Evolutionary conservation across 2,888 invertebrate species (phyloP).

Genomic region (Tenthredo notha): DNA sequence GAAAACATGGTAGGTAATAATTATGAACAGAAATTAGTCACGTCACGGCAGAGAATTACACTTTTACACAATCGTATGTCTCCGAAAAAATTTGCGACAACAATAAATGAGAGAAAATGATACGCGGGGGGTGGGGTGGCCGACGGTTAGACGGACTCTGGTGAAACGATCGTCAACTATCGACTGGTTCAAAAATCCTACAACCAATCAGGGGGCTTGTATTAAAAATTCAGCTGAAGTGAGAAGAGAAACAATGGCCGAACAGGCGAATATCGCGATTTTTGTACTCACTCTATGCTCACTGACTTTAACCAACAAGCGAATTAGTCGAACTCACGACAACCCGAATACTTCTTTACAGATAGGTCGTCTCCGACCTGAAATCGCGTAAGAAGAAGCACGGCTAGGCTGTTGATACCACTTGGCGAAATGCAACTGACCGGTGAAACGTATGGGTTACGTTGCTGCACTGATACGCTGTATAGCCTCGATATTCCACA

Average conservation of each 20-base stretch:
- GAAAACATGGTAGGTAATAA: too few species aligned
- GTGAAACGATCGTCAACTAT: not conserved
- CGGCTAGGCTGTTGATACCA: not conserved
- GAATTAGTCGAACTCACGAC: not conserved
- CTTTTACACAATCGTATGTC: too few species aligned
- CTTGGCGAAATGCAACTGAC: not conserved
- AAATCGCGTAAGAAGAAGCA: not conserved
- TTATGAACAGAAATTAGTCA: too few species aligned
- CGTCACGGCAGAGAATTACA: too few species aligned
- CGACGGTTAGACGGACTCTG: not conserved
- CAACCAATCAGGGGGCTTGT: not conserved
- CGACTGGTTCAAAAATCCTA: not conserved
- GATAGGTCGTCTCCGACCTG: not conserved
- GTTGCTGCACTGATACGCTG: too few species aligned
- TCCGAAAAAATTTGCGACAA: too few species aligned
- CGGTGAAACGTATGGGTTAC: too few species aligned
- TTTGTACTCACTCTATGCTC: not conserved
- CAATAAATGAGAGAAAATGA: too few species aligned
- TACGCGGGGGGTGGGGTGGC: too few species aligned
- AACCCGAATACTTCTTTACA: not conserved
- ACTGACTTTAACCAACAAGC: too few species aligned
- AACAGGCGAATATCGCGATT: not conserved
- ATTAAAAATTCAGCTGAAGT: not conserved
- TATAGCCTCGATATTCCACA: too few species aligned
- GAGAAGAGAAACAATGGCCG: not conserved